Base-by-base conservation (phyloP, 2,113 vertebrate genomes). In the Athene noctua region DNA sequence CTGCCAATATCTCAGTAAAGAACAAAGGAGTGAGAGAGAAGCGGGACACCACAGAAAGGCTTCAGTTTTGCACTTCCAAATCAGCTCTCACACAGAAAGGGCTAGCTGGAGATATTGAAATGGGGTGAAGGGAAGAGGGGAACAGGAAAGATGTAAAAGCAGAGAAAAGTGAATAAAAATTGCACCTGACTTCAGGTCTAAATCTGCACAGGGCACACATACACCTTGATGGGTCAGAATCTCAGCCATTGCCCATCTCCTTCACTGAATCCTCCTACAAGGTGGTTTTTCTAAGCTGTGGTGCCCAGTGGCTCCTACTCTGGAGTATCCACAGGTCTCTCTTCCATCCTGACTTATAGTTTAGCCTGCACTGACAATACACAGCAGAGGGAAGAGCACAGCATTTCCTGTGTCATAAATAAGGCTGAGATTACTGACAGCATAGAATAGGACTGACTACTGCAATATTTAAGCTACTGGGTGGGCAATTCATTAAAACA, bases 401-500 rank as follows among this genome's bases (percentile, higher is more conserved):
- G 44, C 87, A 92, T 93, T 75, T 84, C 74, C 86, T 83, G 27
- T 3, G 80, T 75, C 55, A 36, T 95, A 97, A 97, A 95, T 96
- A 96, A 97, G 72, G 74, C 52, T 90, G 86, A 29, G 71, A 89
- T 97, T 93, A 94, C 83, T 86, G 86, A 77, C 66, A 79, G 86
- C 52, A 32, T 91, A 94, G 89, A 89, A 74, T 40, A 80, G 87
- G 71, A 62, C 80, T 93, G 93, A 86, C 93, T 96, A 36, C 40
- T 92, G 95, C 94, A 96, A 38, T 92, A 90, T 96, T 98, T 97
- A 97, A 97, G 97, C 93, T 97, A 87, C 92, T 94, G 91, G 94
- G 94, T 98, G 95, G 96, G 95, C 95, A 95, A 88, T 97, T 98
- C 91, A 97, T 98, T 98, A 97, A 95, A 98, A 96, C 88, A 96